phyloP scores from a whole-genome alignment of 2,888 invertebrate species.

The Mellilla xanthometata region DNA sequence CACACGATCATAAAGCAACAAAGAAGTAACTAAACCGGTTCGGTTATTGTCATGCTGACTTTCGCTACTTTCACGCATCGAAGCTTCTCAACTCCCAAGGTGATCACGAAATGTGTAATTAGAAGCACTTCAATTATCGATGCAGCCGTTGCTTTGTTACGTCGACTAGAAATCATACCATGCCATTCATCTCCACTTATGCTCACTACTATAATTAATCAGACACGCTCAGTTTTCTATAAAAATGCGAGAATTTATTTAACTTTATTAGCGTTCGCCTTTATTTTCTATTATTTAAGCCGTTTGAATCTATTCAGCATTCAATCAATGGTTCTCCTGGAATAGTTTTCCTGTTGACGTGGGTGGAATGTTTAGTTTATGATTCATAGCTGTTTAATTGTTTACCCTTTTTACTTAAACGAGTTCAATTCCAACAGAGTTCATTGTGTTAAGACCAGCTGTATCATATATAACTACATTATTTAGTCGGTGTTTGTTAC shows the following conservation, averaged over 20 bases:
- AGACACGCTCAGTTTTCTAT: background rate
- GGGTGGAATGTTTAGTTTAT: constrained; percentile 3
- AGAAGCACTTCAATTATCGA: constrained; percentile 33
- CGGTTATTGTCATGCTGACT: constrained; percentile 52
- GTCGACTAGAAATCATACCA: constrained; percentile 9
- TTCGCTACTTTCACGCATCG: constrained; percentile 73
- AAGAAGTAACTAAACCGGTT: constrained; percentile 50
- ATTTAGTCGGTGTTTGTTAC: too few species aligned
- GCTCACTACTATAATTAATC: background rate
- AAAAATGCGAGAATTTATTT: background rate
- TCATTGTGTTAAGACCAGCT: constrained; percentile 3
- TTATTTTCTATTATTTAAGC: too few species aligned
- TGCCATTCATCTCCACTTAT: background rate
- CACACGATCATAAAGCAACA: constrained; percentile 16
- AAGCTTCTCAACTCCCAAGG: constrained; percentile 34
- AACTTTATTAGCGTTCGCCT: background rate
- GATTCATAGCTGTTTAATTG: constrained; percentile 1
- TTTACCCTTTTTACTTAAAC: constrained; percentile 17
- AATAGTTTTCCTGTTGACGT: constrained; percentile 40
- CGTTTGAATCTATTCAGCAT: background rate
- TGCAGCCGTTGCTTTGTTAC: constrained; percentile 21
- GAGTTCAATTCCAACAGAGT: constrained; percentile 9
- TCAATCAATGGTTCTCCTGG: constrained; percentile 11
- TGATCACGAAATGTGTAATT: constrained; percentile 61
- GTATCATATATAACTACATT: background rate